phyloP scores from a whole-genome alignment of 2,113 vertebrate genomes.

The Setophaga kirtlandii region DNA sequence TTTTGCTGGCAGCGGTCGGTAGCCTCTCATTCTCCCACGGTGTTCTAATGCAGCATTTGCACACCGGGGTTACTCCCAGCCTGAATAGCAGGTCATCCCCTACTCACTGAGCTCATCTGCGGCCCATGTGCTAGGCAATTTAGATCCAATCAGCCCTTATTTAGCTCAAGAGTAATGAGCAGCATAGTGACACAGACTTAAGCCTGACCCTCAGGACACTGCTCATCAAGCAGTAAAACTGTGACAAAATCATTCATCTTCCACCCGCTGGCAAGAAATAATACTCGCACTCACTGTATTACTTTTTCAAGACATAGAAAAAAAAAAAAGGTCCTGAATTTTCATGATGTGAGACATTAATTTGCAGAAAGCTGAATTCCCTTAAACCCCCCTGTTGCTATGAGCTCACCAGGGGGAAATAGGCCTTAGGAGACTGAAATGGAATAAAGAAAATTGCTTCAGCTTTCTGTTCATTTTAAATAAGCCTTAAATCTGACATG shows the following conservation, averaged over 20 bases:
- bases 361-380: conserved; percentile 89
- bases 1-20: conserved; percentile 84
- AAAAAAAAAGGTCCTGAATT: conserved; percentile 82
- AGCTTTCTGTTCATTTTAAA: conserved; percentile 89
- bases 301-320: conserved; percentile 81
- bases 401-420: conserved; percentile 84
- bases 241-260: conserved; percentile 92
- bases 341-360: conserved; percentile 90
- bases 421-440: conserved; percentile 87
- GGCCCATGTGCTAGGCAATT: conserved; percentile 88
- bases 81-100: conserved; percentile 89
- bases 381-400: conserved; percentile 88
- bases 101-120: conserved; percentile 88
- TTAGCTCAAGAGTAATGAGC: conserved; percentile 92
- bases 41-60: conserved; percentile 88
- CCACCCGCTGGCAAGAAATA: conserved; percentile 90
- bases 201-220: conserved; percentile 90
- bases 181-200: conserved; percentile 91
- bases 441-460: conserved; percentile 89
- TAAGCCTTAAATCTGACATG: conserved; percentile 87
- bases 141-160: conserved; percentile 91
- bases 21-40: conserved; percentile 86
- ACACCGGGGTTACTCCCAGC: conserved; percentile 87
- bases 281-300: conserved; percentile 88
- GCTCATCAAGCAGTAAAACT: conserved; percentile 91